Evolutionary conservation across 2,888 invertebrate species (phyloP).

Genomic region (Mycalesis mineus): DNA sequence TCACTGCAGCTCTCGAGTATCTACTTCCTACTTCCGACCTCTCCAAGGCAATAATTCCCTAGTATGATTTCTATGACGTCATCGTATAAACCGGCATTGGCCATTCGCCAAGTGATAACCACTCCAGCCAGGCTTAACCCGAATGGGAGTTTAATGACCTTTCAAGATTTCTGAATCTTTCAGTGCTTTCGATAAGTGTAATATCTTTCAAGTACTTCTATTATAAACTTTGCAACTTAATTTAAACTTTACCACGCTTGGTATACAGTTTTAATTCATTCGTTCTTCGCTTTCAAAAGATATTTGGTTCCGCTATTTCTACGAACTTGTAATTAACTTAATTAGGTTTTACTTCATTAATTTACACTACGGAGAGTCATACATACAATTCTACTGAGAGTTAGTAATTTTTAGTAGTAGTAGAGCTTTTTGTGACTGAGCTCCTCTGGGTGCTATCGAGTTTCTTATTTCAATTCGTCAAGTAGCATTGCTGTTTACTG

Average conservation of each 20-base stretch:
- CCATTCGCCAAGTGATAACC: conserved; percentile 65
- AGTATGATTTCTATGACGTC: conserved; percentile 45
- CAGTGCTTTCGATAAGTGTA: conserved; percentile 36
- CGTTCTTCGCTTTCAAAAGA: neutral
- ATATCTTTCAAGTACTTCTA: conserved; percentile 29
- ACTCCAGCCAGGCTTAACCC: conserved; percentile 58
- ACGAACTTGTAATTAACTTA: neutral
- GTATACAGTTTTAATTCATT: neutral
- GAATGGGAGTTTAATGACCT: conserved; percentile 67
- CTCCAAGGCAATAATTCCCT: conserved; percentile 24
- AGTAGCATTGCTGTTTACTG: no score
- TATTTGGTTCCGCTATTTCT: neutral
- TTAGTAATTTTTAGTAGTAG: no score
- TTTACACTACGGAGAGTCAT: neutral
- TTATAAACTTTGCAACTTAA: conserved; percentile 12
- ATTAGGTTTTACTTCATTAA: neutral
- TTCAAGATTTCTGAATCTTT: conserved; percentile 52
- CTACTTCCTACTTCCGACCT: conserved; percentile 20
- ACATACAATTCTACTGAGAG: no score
- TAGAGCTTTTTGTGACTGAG: no score
- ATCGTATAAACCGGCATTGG: conserved; percentile 62
- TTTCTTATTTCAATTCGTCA: no score
- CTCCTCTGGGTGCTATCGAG: no score
- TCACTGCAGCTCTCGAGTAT: conserved; percentile 6
- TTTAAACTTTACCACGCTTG: neutral